Conservation (phyloP, 2,888 invertebrate species). For the Tethea ocularis region DNA sequence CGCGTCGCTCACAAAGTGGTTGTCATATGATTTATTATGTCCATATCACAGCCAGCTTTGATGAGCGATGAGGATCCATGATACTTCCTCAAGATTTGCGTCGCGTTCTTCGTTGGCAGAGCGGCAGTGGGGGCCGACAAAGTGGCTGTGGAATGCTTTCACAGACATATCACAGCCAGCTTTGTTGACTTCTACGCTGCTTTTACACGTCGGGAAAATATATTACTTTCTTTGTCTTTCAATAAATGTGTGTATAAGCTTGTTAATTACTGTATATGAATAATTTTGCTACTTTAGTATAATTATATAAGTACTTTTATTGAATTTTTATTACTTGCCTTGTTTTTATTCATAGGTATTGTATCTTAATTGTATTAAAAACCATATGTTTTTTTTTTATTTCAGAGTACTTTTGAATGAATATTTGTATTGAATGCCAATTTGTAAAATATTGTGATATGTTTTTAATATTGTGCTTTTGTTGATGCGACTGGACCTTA, state of each 20-base stretch:
- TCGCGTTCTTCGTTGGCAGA: constrained; percentile 68
- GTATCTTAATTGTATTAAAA: too few relatives aligned
- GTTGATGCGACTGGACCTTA: too few relatives aligned
- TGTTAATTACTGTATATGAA: too few relatives aligned
- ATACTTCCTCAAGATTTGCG: not conserved
- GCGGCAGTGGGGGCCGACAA: constrained; percentile 84
- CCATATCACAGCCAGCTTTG: constrained; percentile 99
- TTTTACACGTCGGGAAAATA: not conserved
- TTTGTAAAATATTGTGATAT: too few relatives aligned
- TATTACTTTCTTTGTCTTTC: not conserved
- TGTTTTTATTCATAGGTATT: too few relatives aligned
- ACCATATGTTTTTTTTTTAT: too few relatives aligned
- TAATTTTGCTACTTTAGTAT: too few relatives aligned
- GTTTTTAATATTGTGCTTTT: too few relatives aligned
- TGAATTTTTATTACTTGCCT: too few relatives aligned
- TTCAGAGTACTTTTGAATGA: too few relatives aligned
- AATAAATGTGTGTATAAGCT: not conserved
- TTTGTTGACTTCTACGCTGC: constrained; percentile 61
- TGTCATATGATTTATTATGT: constrained; percentile 88
- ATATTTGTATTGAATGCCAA: too few relatives aligned
- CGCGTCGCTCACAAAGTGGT: constrained; percentile 94
- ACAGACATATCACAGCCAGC: constrained; percentile 98
- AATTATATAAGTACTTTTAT: too few relatives aligned
- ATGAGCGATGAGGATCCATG: constrained; percentile 87
- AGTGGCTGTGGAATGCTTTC: constrained; percentile 92